Percentiles rank a stretch among this genome's conserved stretches.
Conservation (phyloP, 2,113 vertebrate genomes). For the Scartelaos histophorus region DNA sequence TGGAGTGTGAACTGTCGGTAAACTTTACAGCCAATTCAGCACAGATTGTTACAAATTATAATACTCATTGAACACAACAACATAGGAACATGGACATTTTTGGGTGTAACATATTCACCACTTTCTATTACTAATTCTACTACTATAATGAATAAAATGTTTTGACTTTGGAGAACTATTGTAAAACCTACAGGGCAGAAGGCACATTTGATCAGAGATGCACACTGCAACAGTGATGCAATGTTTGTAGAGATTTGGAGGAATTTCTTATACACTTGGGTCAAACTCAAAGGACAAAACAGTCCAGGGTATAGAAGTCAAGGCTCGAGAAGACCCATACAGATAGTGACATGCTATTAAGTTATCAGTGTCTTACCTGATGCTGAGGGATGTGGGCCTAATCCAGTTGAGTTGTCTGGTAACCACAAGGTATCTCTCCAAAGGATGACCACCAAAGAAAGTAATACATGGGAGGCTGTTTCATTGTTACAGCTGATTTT, state of each 20-base stretch:
- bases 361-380: constrained; percentile 11
- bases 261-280: constrained; percentile 52
- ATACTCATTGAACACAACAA: no score
- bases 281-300: constrained; percentile 52
- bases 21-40: neutral
- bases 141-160: neutral
- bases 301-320: constrained; percentile 53
- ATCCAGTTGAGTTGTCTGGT: constrained; percentile 45
- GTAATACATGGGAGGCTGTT: constrained; percentile 26
- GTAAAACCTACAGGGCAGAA: constrained; percentile 76
- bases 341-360: constrained; percentile 47
- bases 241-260: constrained; percentile 75
- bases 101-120: constrained; percentile 22
- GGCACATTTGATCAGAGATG: constrained; percentile 73
- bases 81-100: no score
- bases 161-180: constrained; percentile 51
- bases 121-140: constrained; percentile 17
- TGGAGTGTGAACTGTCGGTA: no score
- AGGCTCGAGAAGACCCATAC: constrained; percentile 35
- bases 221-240: constrained; percentile 71
- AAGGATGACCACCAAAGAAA: constrained; percentile 49
- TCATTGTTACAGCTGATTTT: neutral
- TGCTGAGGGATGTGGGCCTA: constrained; percentile 30
- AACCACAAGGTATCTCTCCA: constrained; percentile 50
- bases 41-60: neutral